Conservation (phyloP, 2,113 vertebrate species). For the Vanacampus margaritifer region DNA sequence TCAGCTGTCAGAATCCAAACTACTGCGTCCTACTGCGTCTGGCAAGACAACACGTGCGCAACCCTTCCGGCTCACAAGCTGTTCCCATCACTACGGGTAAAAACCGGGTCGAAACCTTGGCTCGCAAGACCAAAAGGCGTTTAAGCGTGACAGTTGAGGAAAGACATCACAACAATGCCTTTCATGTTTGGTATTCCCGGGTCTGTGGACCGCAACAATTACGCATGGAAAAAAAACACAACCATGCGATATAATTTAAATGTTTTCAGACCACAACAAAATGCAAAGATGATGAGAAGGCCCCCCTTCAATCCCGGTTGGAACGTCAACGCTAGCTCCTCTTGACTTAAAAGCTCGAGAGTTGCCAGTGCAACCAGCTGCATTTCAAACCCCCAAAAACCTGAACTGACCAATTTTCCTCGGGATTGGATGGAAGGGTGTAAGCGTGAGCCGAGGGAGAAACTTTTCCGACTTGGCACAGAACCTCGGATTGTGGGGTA, state of each 20-base stretch:
- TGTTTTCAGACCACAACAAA: slow-evolving; percentile 4
- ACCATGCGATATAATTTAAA: neutral
- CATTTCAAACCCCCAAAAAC: slow-evolving; percentile 27
- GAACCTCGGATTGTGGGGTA: neutral
- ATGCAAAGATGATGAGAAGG: slow-evolving; percentile 4
- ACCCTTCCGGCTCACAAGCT: neutral
- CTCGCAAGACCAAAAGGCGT: neutral
- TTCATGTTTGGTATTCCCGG: slow-evolving; percentile 1
- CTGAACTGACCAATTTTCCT: slow-evolving; percentile 14
- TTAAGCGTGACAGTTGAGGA: neutral
- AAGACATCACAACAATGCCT: slow-evolving; percentile 6
- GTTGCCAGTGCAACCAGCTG: slow-evolving; percentile 48
- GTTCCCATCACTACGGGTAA: neutral
- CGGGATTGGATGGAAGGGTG: neutral
- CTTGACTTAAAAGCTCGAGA: slow-evolving; percentile 7
- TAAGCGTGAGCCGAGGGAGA: neutral
- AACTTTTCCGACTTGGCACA: neutral
- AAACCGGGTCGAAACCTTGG: neutral
- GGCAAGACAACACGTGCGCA: neutral
- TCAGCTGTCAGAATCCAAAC: slow-evolving; percentile 45
- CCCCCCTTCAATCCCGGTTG: neutral
- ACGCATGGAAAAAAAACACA: neutral
- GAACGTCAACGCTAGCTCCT: slow-evolving; percentile 8
- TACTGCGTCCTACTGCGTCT: neutral
- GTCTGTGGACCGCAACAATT: slow-evolving; percentile 4